Evolutionary conservation across 53 echinoderm and acorn worm genomes (phyloP), one percentile per base, ranked within the genome.

Genomic region (Hippasteria phrygiana): DNA sequence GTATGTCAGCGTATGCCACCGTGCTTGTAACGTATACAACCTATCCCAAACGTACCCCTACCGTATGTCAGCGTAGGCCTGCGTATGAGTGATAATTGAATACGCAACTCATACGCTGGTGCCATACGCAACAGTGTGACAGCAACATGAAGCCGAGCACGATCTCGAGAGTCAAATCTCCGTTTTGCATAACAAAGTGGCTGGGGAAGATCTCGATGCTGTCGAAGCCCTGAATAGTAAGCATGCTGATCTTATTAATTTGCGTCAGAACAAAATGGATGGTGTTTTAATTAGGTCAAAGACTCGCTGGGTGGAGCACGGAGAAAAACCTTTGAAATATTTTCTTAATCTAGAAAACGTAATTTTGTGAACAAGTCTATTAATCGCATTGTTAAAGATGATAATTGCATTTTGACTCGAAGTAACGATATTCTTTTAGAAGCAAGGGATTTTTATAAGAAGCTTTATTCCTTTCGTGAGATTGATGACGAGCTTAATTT

Each of bases 391-490:
- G 73, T 73, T 41, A 73, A 39, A 20, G 43, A 73, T 17, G 73
- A 73, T n/a, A 42, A 73, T 22, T 7, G 16, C 39, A 43, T 27
- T 6, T 73, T 73, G 43, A 73, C 73, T 41, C 27, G 51, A 33
- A 51, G 53, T 75, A 14, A 50, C 10, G 76, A 75, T 5, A 75
- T 75, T 26, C 47, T 75, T 50, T 1, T 0, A 48, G 75, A 75
- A 43, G 43, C 43, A 43, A 73, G 43, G 27, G 12, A 39, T 17
- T 73, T 73, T 73, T 73, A 73, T 28, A 39, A 73, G 74, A 73
- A 73, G 9, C 74, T 73, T 43, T 43, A 73, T 43, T 38, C 74
- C n/a, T 73, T 8, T 43, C 45, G 45, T 41, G 41, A 73, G 43
- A 17, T 75, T 17, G 31, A 75, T 75, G 34, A 4, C 18, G 28